Conservation (phyloP, 1,140 invertebrate genomes). For the Leptestheria dahalacensis region DNA sequence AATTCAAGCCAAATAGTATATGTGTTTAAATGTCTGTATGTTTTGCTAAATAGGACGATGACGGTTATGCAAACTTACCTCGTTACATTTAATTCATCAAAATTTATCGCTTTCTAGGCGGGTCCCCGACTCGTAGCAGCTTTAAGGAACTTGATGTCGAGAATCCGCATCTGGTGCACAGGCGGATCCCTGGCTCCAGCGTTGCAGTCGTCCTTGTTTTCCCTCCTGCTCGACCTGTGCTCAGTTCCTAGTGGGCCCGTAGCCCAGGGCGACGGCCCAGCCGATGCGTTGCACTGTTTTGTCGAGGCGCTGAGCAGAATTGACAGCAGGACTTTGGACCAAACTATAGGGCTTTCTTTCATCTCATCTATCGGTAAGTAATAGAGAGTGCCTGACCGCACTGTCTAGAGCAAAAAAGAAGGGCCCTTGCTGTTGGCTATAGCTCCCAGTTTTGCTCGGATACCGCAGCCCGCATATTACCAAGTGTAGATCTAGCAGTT, state of each 20-base stretch:
- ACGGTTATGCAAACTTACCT: too few species aligned
- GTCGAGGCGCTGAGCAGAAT: slow-evolving; percentile 47
- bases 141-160: slow-evolving; percentile 51
- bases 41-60: too few species aligned
- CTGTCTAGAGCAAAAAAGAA: too few species aligned
- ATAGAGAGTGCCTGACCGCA: too few species aligned
- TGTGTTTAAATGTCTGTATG: too few species aligned
- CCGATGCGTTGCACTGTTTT: slow-evolving; percentile 63
- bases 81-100: too few species aligned
- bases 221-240: slow-evolving; percentile 48
- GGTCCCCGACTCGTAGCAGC: slow-evolving; percentile 60
- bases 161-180: slow-evolving; percentile 49
- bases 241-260: slow-evolving; percentile 52
- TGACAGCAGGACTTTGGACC: background rate
- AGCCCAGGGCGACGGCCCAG: slow-evolving; percentile 49
- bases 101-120: too few species aligned
- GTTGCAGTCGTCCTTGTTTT: slow-evolving; percentile 51
- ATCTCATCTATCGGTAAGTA: background rate
- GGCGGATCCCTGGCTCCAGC: slow-evolving; percentile 38
- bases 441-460: too few species aligned
- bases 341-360: background rate
- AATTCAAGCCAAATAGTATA: too few species aligned
- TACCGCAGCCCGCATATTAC: too few species aligned
- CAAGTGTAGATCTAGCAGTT: too few species aligned
- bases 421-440: too few species aligned